These are phyloP conservation scores for Scaptomyza montana DNA, from an alignment of 1,140 invertebrate species.

Conservation along the genomic window DNA sequence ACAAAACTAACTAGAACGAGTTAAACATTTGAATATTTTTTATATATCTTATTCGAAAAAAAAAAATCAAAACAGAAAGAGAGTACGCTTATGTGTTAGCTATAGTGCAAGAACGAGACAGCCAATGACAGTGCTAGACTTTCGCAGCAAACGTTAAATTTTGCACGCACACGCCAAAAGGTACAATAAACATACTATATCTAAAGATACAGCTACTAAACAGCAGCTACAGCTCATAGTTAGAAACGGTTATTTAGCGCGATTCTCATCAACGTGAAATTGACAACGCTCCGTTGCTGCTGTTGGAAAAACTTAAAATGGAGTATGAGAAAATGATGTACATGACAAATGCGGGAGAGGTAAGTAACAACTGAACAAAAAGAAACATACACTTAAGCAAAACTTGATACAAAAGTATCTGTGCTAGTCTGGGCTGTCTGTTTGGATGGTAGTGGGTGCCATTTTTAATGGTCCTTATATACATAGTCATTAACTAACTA, in stretches of 20 bases:
- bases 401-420: conserved; percentile 13
- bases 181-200: conserved; percentile 24
- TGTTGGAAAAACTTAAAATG: conserved; percentile 50
- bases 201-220: conserved; percentile 35
- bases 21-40: conserved; percentile 52
- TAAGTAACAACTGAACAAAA: conserved; percentile 39
- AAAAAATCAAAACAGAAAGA: conserved; percentile 64
- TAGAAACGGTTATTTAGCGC: conserved; percentile 1
- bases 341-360: conserved; percentile 57
- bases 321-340: conserved; percentile 79
- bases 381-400: not conserved
- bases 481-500: conserved; percentile 37
- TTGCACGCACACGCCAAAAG: conserved; percentile 56
- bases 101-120: conserved; percentile 53
- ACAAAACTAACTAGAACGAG: conserved; percentile 45
- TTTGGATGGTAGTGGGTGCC: conserved; percentile 16
- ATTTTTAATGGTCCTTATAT: not conserved
- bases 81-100: conserved; percentile 33
- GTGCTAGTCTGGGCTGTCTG: not conserved
- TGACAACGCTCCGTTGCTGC: not conserved
- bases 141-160: conserved; percentile 63
- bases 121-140: conserved; percentile 55
- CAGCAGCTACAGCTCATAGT: conserved; percentile 15
- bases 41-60: conserved; percentile 13
- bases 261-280: not conserved